These are phyloP conservation scores for Lota lota DNA, from an alignment of 2,113 vertebrate genomes.

Conservation along the genomic window DNA sequence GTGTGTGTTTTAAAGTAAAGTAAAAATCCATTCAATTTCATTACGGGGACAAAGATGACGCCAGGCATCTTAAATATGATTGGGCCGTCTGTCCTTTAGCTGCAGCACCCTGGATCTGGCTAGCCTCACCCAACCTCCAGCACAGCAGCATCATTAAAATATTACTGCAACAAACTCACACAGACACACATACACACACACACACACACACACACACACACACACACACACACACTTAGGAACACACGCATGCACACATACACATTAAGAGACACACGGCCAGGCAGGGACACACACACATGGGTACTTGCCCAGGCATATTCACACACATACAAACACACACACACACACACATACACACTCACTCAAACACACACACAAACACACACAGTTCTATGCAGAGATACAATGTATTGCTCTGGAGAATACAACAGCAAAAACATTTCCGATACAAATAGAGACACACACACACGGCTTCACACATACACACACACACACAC, in stretches of 20 bases:
- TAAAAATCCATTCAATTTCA: no score
- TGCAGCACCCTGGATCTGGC: no score
- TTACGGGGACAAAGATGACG: no score
- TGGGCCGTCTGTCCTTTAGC: no score
- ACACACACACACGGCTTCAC: no score
- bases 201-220: conserved; percentile 10
- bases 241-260: background rate
- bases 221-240: background rate
- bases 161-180: background rate
- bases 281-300: background rate
- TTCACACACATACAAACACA: background rate
- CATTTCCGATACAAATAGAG: background rate
- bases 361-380: background rate
- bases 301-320: background rate
- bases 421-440: background rate
- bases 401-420: background rate
- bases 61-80: no score
- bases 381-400: background rate
- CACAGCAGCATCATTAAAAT: no score
- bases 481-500: no score
- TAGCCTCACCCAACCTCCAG: no score
- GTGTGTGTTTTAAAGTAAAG: no score
- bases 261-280: background rate
- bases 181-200: conserved; percentile 2
- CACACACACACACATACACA: background rate